phyloP scores from a whole-genome alignment of 2,113 vertebrate species.

The Heptranchias perlo region DNA sequence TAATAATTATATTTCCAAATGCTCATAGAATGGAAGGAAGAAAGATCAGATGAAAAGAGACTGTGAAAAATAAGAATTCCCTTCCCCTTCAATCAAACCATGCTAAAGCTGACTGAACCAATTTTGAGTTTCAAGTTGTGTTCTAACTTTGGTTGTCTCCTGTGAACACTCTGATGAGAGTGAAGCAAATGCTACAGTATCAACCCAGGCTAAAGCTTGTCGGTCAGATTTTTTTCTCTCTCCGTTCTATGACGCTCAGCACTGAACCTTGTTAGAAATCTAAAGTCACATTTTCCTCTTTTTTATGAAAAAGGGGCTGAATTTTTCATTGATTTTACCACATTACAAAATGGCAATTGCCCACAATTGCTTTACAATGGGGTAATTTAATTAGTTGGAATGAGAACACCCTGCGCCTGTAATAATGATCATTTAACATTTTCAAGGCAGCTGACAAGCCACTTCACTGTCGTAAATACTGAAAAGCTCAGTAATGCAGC shows the following conservation, averaged over 20 bases:
- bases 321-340: not conserved
- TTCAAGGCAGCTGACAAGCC: not conserved
- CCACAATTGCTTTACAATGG: not conserved
- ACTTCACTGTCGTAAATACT: not conserved
- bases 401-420: not conserved
- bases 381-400: not conserved
- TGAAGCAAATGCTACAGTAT: not conserved
- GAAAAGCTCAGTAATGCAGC: not conserved
- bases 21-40: not conserved
- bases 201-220: not conserved
- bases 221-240: not conserved
- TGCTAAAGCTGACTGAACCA: not conserved
- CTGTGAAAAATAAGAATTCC: not conserved
- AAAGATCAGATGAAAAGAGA: not conserved
- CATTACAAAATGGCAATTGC: not conserved
- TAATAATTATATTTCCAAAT: not conserved
- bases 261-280: not conserved
- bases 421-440: not conserved
- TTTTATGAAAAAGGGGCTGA: not conserved
- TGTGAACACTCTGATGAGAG: not conserved
- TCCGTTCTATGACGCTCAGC: not conserved
- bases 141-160: not conserved
- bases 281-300: not conserved
- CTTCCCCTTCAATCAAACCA: not conserved
- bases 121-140: not conserved